Evolutionary conservation across 1,140 invertebrate species (phyloP), one percentile per base, ranked within the genome.

Genomic region (Dreissena rostriformis): DNA sequence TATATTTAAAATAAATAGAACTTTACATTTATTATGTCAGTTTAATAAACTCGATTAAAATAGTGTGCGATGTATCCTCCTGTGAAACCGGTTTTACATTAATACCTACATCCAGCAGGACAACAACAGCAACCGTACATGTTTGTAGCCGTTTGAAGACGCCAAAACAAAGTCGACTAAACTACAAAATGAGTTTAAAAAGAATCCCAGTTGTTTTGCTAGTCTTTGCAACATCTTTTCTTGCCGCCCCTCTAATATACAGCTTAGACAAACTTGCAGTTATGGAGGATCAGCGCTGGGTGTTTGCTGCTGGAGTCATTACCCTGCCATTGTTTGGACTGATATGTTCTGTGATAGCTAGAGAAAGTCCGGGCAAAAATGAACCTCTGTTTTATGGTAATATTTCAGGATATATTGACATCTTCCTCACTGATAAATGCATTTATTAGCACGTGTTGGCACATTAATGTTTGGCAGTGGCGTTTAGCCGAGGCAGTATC

Each of bases 361-460:
- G 82, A 68, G 57, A 81, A 0, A 57, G 74, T 53, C 82, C 71
- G 15, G n/a, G 68, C 26, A 88, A 86, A 39, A 71, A 84, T 15
- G 87, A 90, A 57, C 85, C 84, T 8, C 51, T 90, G 12, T 87
- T 88, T 12, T 90, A 87, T 71, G 88, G 88, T 90, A 85, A 86
- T 81, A 77, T 57, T 1, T 65, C 10, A 39, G 2, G 39, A 39
- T 39, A 39, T 8, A 39, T 39, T 39, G 39, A 39, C 39, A 39
- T 5, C 39, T 39, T 5, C 39, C 39, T 39, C 8, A 39, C 39
- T 39, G 39, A 39, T 39, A 39, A 2, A 5, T 39, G 39, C 8
- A 39, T 39, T 39, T 2, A 39, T 39, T 39, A 39, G 8, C 8
- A 39, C 8, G 39, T n/a, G 39, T 39, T 39, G 8, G 8, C 39